Conservation (phyloP, 2,113 vertebrate species). For the Eudyptes chrysolophus region DNA sequence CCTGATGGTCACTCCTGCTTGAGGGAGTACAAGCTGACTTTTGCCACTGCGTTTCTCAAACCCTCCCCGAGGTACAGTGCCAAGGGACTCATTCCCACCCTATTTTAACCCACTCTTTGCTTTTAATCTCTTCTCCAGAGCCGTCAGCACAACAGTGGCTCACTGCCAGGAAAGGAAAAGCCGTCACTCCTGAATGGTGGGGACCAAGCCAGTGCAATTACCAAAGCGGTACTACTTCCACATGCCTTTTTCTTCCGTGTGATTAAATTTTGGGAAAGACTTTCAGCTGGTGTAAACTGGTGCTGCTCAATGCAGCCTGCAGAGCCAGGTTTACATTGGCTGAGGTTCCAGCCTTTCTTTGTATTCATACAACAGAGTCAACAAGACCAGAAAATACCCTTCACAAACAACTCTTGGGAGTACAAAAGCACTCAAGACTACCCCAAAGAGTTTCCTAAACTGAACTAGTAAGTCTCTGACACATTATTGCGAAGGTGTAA, state of each 20-base stretch:
- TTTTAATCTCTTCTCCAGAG: slow-evolving; percentile 50
- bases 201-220: neutral
- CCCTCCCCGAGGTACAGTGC: neutral
- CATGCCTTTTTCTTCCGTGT: neutral
- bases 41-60: neutral
- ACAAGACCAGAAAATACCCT: slow-evolving; percentile 38
- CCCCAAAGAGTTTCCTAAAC: neutral
- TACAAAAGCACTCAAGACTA: neutral
- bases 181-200: neutral
- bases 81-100: slow-evolving; percentile 7
- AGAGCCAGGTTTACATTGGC: slow-evolving; percentile 48
- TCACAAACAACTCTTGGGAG: neutral
- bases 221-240: neutral
- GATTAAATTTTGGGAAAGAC: neutral
- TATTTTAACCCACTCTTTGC: slow-evolving; percentile 23
- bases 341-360: slow-evolving; percentile 34
- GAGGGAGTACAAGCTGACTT: neutral
- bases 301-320: neutral
- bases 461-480: neutral
- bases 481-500: neutral
- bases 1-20: neutral
- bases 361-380: slow-evolving; percentile 21
- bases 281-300: neutral
- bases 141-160: slow-evolving; percentile 46
- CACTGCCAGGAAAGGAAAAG: slow-evolving; percentile 1